Percentiles rank a stretch among this genome's conserved stretches.
phyloP scores from a whole-genome alignment of 2,888 invertebrate genomes.

The Caenorhabditis sp. region DNA sequence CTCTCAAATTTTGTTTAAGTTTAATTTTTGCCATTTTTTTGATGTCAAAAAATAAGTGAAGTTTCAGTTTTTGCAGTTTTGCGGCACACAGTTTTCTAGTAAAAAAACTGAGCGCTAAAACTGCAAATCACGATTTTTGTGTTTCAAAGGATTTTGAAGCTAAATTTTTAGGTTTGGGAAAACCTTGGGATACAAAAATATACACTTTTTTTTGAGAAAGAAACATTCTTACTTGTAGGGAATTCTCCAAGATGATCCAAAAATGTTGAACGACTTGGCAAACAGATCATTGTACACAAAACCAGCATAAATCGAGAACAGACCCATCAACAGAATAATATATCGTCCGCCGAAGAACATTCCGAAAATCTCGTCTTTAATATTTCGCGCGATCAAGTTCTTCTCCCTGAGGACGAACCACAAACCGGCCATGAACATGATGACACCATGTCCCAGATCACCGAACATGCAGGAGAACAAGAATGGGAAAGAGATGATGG shows the following conservation, averaged over 20 bases:
- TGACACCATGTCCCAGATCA: constrained; percentile 89
- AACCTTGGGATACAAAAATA: constrained; percentile 12
- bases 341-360: constrained; percentile 66
- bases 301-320: constrained; percentile 67
- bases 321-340: constrained; percentile 65
- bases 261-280: constrained; percentile 71
- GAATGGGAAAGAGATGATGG: constrained; percentile 96
- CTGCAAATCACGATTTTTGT: no score
- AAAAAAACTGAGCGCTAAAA: no score
- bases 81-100: no score
- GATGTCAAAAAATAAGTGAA: no score
- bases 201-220: not conserved
- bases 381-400: constrained; percentile 75
- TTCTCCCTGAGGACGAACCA: constrained; percentile 95
- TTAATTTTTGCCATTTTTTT: no score
- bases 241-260: constrained; percentile 72
- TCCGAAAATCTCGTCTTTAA: constrained; percentile 62
- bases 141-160: no score
- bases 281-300: constrained; percentile 65
- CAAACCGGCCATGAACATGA: constrained; percentile 88
- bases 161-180: constrained; percentile 17
- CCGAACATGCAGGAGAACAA: constrained; percentile 98
- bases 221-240: constrained; percentile 37
- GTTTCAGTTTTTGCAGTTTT: not conserved
- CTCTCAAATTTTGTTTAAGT: no score